phyloP scores from a whole-genome alignment of 2,113 vertebrate species.

The Collichthys lucidus region DNA sequence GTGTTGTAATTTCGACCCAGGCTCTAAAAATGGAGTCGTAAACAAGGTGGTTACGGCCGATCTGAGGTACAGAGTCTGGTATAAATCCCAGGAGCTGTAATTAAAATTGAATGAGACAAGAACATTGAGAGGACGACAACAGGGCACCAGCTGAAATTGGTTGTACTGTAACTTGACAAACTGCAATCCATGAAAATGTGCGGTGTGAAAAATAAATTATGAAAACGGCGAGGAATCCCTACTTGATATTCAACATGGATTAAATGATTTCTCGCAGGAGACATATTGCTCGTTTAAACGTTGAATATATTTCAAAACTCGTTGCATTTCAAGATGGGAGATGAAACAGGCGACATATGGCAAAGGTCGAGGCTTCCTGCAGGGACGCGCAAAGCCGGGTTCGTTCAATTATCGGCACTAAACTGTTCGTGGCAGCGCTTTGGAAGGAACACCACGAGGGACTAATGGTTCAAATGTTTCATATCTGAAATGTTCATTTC shows the following conservation, averaged over 20 bases:
- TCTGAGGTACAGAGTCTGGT: neutral
- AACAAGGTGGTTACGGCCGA: conserved; percentile 27
- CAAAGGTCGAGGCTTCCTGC: conserved; percentile 57
- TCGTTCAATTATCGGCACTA: conserved; percentile 24
- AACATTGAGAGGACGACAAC: conserved; percentile 26
- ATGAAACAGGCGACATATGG: conserved; percentile 42
- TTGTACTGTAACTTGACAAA: conserved; percentile 40
- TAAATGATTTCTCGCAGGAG: conserved; percentile 25
- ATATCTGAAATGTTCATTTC: too few relatives aligned
- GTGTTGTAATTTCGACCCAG: neutral
- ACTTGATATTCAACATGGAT: conserved; percentile 48
- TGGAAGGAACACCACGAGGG: neutral
- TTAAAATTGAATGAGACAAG: conserved; percentile 57
- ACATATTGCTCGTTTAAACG: conserved; percentile 32
- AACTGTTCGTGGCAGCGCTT: neutral
- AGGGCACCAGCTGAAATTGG: neutral
- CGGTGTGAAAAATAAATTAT: conserved; percentile 20
- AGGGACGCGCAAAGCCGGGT: conserved; percentile 5
- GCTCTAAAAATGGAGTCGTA: neutral
- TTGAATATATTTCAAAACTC: conserved; percentile 63
- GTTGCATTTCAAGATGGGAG: conserved; percentile 45
- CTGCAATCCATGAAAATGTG: conserved; percentile 25
- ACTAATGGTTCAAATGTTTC: neutral
- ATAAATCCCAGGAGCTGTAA: conserved; percentile 42
- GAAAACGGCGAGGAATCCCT: conserved; percentile 2